A percentile compares a stretch with the other conserved stretches of the same genome.
Conservation (phyloP, 1,140 invertebrate genomes). For the Ganaspis sp. region DNA sequence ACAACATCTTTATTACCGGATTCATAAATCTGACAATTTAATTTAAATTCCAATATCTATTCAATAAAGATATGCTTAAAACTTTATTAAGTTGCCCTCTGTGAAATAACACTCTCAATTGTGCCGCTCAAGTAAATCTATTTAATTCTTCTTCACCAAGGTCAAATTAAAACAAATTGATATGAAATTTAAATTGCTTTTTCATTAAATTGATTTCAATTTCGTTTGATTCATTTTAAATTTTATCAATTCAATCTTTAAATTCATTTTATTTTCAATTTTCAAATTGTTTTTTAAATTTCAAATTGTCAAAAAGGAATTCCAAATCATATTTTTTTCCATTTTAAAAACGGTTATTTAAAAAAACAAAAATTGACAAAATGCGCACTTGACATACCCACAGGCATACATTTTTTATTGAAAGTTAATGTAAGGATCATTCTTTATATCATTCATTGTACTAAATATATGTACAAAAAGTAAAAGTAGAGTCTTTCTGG, state of each 20-base stretch:
- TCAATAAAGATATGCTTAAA: neutral
- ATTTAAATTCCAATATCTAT: constrained; percentile 18
- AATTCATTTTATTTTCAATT: no score
- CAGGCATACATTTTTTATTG: neutral
- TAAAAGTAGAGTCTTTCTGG: neutral
- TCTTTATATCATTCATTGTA: neutral
- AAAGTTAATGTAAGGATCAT: no score
- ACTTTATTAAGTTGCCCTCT: neutral
- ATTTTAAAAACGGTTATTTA: no score
- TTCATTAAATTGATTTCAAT: neutral
- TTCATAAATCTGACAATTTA: neutral
- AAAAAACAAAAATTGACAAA: no score
- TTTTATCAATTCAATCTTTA: no score
- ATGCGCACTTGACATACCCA: no score
- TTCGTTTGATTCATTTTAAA: no score
- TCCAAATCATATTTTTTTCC: no score
- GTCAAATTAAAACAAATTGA: no score
- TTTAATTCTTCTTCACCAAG: neutral
- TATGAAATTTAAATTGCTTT: neutral
- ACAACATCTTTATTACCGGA: neutral
- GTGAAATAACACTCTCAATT: neutral
- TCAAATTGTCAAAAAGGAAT: no score
- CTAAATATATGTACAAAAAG: neutral
- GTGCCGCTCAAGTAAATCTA: neutral
- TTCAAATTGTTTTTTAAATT: no score